phyloP scores from a whole-genome alignment of 2,888 invertebrate species.

The Oeneis ivallda region DNA sequence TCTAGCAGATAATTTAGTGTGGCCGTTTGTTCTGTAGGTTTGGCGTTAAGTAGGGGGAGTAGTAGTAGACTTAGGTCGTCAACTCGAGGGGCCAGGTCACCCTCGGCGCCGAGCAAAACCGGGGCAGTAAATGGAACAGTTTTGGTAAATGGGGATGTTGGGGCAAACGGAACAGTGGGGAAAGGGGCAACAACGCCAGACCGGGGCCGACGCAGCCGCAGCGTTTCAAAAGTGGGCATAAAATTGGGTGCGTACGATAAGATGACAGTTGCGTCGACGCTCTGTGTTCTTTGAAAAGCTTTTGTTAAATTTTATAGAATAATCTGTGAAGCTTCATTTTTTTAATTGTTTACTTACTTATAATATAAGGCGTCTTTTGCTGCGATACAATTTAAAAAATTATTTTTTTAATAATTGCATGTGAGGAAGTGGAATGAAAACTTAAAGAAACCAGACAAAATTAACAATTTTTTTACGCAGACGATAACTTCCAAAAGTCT shows the following conservation, averaged over 20 bases:
- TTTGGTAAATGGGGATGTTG: constrained; percentile 45
- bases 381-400: background rate
- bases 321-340: constrained; percentile 29
- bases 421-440: background rate
- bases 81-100: constrained; percentile 73
- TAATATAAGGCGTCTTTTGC: background rate
- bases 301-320: constrained; percentile 19
- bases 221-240: constrained; percentile 79
- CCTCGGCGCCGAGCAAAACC: constrained; percentile 71
- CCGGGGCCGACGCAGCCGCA: constrained; percentile 72
- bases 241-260: constrained; percentile 78
- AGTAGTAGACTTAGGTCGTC: constrained; percentile 82
- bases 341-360: background rate
- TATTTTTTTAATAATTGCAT: background rate
- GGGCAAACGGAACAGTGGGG: constrained; percentile 49
- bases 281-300: constrained; percentile 57
- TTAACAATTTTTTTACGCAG: too few species aligned
- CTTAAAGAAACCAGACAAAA: background rate
- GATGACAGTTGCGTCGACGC: constrained; percentile 76
- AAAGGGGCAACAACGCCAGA: constrained; percentile 42
- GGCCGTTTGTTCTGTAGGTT: constrained; percentile 79
- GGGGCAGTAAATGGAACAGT: constrained; percentile 48
- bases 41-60: constrained; percentile 84
- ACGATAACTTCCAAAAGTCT: too few species aligned
- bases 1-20: constrained; percentile 43